Conservation (phyloP, 2,797 vertebrate species). For the Mormyrus hasselquistii region DNA sequence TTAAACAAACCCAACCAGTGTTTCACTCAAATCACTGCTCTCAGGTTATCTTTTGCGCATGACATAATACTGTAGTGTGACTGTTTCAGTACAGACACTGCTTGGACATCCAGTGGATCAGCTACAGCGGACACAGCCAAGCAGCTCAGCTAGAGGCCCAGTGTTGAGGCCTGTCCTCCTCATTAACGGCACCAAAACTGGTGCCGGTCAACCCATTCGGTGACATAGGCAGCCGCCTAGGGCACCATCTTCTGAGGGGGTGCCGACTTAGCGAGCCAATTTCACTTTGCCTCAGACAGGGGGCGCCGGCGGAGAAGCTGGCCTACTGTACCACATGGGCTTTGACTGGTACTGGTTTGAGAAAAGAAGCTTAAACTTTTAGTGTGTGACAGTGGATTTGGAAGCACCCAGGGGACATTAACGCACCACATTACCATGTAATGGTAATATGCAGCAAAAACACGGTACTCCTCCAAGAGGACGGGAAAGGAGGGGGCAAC, state of each 20-base stretch:
- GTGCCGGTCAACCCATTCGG: not conserved
- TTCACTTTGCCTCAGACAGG: not conserved
- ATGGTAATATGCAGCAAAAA: constrained; percentile 87
- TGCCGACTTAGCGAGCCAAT: not conserved
- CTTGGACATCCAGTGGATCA: not conserved
- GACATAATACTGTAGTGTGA: not conserved
- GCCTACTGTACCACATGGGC: not conserved
- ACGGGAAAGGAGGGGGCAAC: constrained; percentile 59
- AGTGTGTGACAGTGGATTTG: not conserved
- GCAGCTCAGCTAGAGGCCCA: not conserved
- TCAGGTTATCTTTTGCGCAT: not conserved
- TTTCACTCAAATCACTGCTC: not conserved
- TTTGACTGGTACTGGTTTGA: not conserved
- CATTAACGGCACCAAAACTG: constrained; percentile 70
- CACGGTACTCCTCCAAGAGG: constrained; percentile 90
- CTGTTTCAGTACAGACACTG: not conserved
- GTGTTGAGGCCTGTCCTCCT: constrained; percentile 60
- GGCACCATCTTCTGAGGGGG: not conserved
- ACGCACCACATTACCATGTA: constrained; percentile 50
- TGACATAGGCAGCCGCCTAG: not conserved
- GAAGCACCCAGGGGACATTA: not conserved
- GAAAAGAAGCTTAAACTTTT: not conserved
- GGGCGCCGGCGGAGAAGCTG: not conserved
- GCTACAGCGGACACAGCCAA: not conserved
- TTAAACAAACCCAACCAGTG: not conserved